Evolutionary conservation across 2,888 invertebrate genomes (phyloP), one percentile per base, ranked within the genome.

Genomic region (Dynastes grantii): DNA sequence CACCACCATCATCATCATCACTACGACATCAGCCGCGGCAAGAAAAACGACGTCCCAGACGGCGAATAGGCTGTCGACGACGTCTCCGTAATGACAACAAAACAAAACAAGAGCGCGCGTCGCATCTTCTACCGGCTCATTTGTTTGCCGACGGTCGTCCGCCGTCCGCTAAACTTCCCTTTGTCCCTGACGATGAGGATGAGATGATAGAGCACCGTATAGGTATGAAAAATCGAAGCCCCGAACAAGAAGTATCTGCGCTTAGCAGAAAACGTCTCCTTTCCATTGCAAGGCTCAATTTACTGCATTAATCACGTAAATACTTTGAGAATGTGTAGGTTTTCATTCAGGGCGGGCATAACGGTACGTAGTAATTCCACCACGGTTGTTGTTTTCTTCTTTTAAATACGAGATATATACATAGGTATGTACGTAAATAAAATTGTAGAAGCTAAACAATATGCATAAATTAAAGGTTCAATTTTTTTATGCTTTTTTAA

Each of bases 221-320:
- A 58, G 55, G 55, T 58, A 73, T 40, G 73, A 73, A 73, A 73
- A 73, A 73, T 73, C 73, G 58, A 58, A 73, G 58, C 40, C 55
- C 40, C 73, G 73, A 3, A 16, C 55, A 53, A 75, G 70, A 70
- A 76, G 67, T 63, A 61, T 58, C 78, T 79, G 76, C 81, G 83
- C 82, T 81, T 79, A 81, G 78, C 83, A 84, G 83, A 84, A 85
- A 85, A 84, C 85, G 85, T 85, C 85, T 86, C 84, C 83, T 85
- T 86, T 86, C 85, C 84, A 85, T 85, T 86, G 86, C 88, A 87
- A 86, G 88, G 85, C 85, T 88, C 88, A 88, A 88, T 89, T 89
- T 87, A 87, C 88, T 89, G 88, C 87, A 89, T 89, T 89, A 88
- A 89, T 89, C 88, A 88, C 87, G 88, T 88, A 88, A 88, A 89